Evolutionary conservation across 2,888 invertebrate species (phyloP), one percentile per base, ranked within the genome.

Genomic region (Alcis repandata): DNA sequence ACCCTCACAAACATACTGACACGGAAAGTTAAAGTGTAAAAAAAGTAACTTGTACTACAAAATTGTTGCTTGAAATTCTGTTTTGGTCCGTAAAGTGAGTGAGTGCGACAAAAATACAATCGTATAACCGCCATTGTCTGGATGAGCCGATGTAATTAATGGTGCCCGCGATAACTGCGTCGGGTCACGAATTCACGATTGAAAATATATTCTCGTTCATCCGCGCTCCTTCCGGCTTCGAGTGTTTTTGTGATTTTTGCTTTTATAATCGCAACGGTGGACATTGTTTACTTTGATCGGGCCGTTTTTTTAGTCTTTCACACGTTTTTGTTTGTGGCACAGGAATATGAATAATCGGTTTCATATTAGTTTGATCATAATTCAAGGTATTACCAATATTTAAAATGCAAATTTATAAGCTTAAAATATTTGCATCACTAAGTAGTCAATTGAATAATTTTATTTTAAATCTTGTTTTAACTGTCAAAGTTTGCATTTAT

Each of bases 131-230:
- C 82, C 79, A 79, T 84, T 82, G 82, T 81, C 77, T 77, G 79
- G 80, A 80, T 80, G 79, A 83, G 79, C 74, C 79, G 75, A 85
- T 88, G 86, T 86, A 87, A 87, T 87, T 86, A 87, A 84, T 82
- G 75, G 74, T 65, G 71, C 70, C 64, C 72, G 72, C 78, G 74
- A 80, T 80, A 80, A 79, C 79, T 80, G 79, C 69, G 61, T 60
- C 69, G 69, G 62, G 70, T 72, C 74, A 70, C 75, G 75, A 82
- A 83, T 80, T 71, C 74, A 69, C 75, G 73, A 82, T 83, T 81
- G 74, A 73, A 82, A 83, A 81, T 79, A 72, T 82, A 78, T 80
- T 74, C 60, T 70, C 72, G 83, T 81, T 80, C 79, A 81, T 80
- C 78, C 72, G 53, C 53, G 43, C 48, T 62, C 59, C 53, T 60